Evolutionary conservation across 2,888 invertebrate species (phyloP).

Genomic region (Diaphora mendica): DNA sequence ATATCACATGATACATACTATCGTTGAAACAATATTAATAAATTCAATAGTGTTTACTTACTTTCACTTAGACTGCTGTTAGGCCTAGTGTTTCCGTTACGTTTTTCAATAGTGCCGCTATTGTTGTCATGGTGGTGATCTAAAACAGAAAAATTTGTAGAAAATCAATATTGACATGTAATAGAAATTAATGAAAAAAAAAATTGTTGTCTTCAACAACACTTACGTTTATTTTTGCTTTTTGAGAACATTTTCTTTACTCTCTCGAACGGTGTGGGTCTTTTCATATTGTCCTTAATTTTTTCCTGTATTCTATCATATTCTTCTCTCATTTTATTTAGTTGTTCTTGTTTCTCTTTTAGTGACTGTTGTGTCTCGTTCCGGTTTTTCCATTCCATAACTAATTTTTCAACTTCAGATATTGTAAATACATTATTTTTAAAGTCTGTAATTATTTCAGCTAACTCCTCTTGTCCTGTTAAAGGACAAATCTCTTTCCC

Average conservation of each 20-base stretch:
- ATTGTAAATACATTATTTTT: conserved; percentile 95
- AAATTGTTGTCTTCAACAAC: not conserved
- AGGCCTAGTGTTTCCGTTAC: conserved; percentile 79
- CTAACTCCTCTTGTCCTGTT: conserved; percentile 91
- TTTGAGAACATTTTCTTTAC: conserved; percentile 91
- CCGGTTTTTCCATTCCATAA: conserved; percentile 94
- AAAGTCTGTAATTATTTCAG: conserved; percentile 95
- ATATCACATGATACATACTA: not conserved
- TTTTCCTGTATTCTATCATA: conserved; percentile 93
- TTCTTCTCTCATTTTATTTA: conserved; percentile 92
- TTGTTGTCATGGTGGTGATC: conserved; percentile 68
- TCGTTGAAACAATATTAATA: not conserved
- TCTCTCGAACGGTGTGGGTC: conserved; percentile 93
- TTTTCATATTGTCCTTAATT: conserved; percentile 91
- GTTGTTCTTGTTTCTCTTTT: conserved; percentile 93
- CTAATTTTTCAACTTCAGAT: conserved; percentile 93
- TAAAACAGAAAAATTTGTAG: conserved; percentile 48
- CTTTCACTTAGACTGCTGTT: conserved; percentile 83
- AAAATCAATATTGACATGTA: not conserved
- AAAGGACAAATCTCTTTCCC: conserved; percentile 75
- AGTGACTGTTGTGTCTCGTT: conserved; percentile 95
- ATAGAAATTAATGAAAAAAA: not conserved
- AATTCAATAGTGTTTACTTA: conserved; percentile 56
- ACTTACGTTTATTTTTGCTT: conserved; percentile 85
- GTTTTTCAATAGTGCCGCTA: conserved; percentile 77